Evolutionary conservation across 2,888 invertebrate species (phyloP), one percentile per base, ranked within the genome.

Genomic region (Rapana venosa): DNA sequence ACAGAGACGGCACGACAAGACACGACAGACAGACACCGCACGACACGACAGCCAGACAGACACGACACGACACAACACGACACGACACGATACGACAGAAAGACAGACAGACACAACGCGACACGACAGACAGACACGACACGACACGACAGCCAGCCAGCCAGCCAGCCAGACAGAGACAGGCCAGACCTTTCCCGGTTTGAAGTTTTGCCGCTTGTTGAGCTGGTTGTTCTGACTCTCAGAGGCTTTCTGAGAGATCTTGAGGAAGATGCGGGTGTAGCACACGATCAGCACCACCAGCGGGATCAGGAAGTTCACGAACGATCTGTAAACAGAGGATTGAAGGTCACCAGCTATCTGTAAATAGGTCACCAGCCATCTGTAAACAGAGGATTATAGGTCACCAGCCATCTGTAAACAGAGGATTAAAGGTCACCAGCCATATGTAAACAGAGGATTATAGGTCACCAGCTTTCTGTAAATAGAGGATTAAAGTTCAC

Each of bases 241-340:
- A 22, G 93, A 93, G 4, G 95, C 95, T 88, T 95, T 96, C 77
- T 93, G 91, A 22, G 95, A 93, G 47, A 96, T 95, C 92, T 95
- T 95, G 88, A 94, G 91, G 91, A 96, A 96, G 92, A 96, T 96
- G 74, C 95, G 91, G 8, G 94, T 92, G 92, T 96, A 96, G 90
- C 95, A 95, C 36, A 95, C 88, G 20, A 93, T 91, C 22, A 96
- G 93, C 85, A 96, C 92, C 56, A 95, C 87, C 26, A 96, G 93
- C 0, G 96, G 96, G 56, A 95, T 90, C 88, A 95, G 92, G 92
- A 96, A 95, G 74, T 95, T 94, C 30, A 95, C 90, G 22, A 96
- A 89, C n/a, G 93, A 89, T 35, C 89, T 89, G 85, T 8, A 89
- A 66, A 1, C 22, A 66, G 56, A 58, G 13, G 26, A 79, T 35